Evolutionary conservation across 2,888 invertebrate species (phyloP), one percentile per base, ranked within the genome.

Genomic region (Tetragonisca angustula): DNA sequence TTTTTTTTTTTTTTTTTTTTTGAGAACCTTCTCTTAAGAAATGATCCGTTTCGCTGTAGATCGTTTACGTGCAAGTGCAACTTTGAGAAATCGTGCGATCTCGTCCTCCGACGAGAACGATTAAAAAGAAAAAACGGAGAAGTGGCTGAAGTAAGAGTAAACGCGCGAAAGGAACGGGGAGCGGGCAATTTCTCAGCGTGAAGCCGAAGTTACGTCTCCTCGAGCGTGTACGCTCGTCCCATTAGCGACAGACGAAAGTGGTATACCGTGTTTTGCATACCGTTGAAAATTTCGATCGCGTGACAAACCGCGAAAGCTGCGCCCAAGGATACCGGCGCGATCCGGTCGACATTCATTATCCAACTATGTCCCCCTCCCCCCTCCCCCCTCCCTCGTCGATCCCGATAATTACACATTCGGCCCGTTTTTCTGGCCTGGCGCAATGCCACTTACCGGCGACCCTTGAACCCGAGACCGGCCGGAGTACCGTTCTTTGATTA

Each of bases 401-500:
- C 76, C 64, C 61, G 78, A 79, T 84, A 85, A 85, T 85, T 85
- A 84, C 78, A 81, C 74, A 85, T 84, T 73, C 85, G 74, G 69
- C 67, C 71, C 24, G 49, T 78, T 84, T 85, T 81, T 78, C 84
- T 65, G 62, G 24, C 69, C 81, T 78, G 83, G 78, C 84, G 87
- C 85, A 85, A 81, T 90, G 85, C 89, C 84, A 87, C 84, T 90
- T 85, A 85, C 79, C 73, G 68, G 36, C 82, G 89, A 89, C 90
- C 90, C 85, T 78, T 89, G 90, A 89, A 83, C 90, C 27, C 78
- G 75, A 71, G 74, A 74, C 79, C 43, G 27, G 76, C 77, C 43
- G 21, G 75, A 87, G 83, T 89, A 89, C 90, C 89, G 90, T 90
- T 85, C 73, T 73, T 85, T 79, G 86, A 88, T 89, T 88, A 79